Evolutionary conservation across 1,140 invertebrate species (phyloP).

Genomic region (Planococcus citri): DNA sequence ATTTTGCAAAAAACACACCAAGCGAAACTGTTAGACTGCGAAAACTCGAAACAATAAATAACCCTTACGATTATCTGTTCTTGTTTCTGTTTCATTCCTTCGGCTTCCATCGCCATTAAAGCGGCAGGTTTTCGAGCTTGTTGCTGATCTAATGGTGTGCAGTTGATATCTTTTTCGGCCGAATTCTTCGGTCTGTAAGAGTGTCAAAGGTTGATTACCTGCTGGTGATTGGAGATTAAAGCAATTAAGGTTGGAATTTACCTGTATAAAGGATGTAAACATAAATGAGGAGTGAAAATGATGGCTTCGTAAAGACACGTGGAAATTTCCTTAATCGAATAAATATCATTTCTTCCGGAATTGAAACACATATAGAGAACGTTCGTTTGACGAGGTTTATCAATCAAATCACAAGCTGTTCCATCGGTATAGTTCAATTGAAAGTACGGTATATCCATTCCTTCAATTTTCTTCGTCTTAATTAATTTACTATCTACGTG

Average conservation of each 20-base stretch:
- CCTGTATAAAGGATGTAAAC: slow-evolving; percentile 79
- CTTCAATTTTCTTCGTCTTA: slow-evolving; percentile 62
- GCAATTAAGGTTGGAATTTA: slow-evolving; percentile 25
- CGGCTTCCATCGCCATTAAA: slow-evolving; percentile 54
- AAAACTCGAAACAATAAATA: neutral
- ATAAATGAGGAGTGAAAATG: slow-evolving; percentile 70
- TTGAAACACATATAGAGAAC: slow-evolving; percentile 75
- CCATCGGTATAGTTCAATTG: slow-evolving; percentile 65
- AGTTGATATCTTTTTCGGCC: slow-evolving; percentile 68
- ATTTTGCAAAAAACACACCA: neutral
- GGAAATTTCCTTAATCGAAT: slow-evolving; percentile 81
- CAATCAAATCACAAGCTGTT: slow-evolving; percentile 81
- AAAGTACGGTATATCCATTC: slow-evolving; percentile 67
- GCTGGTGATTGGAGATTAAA: no score
- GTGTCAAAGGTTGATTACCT: slow-evolving; percentile 3
- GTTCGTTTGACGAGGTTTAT: slow-evolving; percentile 62
- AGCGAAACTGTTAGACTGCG: neutral
- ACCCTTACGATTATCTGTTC: slow-evolving; percentile 40
- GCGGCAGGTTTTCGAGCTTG: slow-evolving; percentile 50
- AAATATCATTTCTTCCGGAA: slow-evolving; percentile 79
- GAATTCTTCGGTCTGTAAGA: slow-evolving; percentile 51
- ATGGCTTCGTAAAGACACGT: slow-evolving; percentile 90
- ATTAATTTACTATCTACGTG: neutral
- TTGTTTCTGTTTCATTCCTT: slow-evolving; percentile 52
- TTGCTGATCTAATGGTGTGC: slow-evolving; percentile 55